These are phyloP conservation scores for Sthenelais limicola DNA, from an alignment of 2,888 invertebrate species.

Conservation along the genomic window DNA sequence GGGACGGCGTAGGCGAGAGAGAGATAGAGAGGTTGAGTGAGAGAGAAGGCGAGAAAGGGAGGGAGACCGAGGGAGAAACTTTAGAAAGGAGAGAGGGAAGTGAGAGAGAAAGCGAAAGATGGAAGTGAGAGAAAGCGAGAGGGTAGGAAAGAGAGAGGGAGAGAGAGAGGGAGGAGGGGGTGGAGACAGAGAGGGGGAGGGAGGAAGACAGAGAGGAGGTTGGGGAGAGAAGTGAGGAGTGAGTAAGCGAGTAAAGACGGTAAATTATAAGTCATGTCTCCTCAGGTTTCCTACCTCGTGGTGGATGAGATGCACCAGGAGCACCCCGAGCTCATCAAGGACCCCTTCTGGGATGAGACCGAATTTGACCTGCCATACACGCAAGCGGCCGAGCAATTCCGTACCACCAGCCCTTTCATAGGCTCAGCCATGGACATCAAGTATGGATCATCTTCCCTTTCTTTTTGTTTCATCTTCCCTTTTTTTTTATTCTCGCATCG, in stretches of 20 bases:
- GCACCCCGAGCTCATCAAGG: constrained; percentile 91
- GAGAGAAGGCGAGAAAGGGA: constrained; percentile 4
- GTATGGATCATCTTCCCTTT: constrained; percentile 46
- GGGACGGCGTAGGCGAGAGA: too few species aligned
- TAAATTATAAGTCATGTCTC: too few species aligned
- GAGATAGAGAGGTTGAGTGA: too few species aligned
- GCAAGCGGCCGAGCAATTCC: constrained; percentile 84
- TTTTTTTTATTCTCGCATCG: too few species aligned
- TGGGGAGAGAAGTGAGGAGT: background rate
- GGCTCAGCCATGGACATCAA: constrained; percentile 76
- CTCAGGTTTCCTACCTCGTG: constrained; percentile 88
- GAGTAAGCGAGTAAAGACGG: background rate
- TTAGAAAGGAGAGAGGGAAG: too few species aligned
- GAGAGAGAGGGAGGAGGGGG: too few species aligned
- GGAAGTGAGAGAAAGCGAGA: too few species aligned
- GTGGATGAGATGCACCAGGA: constrained; percentile 95
- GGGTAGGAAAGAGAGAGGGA: too few species aligned
- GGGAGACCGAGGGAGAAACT: background rate
- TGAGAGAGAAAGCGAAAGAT: too few species aligned
- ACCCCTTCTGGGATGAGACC: constrained; percentile 77
- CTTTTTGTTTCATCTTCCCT: too few species aligned
- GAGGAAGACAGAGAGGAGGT: background rate
- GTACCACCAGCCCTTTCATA: constrained; percentile 84
- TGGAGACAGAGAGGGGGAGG: constrained; percentile 1
- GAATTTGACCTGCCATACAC: constrained; percentile 74